phyloP scores from a whole-genome alignment of 2,113 vertebrate species.

The Otis tarda region DNA sequence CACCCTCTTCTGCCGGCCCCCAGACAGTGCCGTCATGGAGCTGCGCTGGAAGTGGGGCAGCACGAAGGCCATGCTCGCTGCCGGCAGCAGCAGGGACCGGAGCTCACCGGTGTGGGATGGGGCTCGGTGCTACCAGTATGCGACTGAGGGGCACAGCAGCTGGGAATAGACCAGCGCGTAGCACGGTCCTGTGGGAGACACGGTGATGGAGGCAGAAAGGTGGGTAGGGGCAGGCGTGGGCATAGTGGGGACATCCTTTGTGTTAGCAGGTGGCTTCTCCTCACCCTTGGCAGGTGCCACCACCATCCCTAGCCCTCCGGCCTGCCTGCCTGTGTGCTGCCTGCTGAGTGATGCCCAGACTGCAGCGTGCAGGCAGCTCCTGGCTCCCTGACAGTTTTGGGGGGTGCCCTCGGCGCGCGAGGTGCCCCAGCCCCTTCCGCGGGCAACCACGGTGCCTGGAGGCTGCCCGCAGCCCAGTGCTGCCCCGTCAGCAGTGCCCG shows the following conservation, averaged over 20 bases:
- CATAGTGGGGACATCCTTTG: not conserved
- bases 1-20: not conserved
- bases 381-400: not conserved
- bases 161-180: not conserved
- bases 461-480: not conserved
- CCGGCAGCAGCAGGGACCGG: not conserved
- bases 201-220: not conserved
- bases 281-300: not conserved
- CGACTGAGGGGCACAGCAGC: not conserved
- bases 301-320: not conserved
- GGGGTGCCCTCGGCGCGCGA: not conserved
- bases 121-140: fast-evolving
- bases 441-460: fast-evolving
- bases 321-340: not conserved
- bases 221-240: not conserved
- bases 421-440: not conserved
- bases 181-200: not conserved
- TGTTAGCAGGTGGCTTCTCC: not conserved
- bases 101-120: fast-evolving
- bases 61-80: fast-evolving
- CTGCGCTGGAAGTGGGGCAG: not conserved
- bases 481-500: not conserved
- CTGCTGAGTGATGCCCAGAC: not conserved
- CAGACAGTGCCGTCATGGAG: not conserved
- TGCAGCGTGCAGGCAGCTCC: not conserved